Conservation (phyloP, 2,888 invertebrate species). For the Diadromus collaris region DNA sequence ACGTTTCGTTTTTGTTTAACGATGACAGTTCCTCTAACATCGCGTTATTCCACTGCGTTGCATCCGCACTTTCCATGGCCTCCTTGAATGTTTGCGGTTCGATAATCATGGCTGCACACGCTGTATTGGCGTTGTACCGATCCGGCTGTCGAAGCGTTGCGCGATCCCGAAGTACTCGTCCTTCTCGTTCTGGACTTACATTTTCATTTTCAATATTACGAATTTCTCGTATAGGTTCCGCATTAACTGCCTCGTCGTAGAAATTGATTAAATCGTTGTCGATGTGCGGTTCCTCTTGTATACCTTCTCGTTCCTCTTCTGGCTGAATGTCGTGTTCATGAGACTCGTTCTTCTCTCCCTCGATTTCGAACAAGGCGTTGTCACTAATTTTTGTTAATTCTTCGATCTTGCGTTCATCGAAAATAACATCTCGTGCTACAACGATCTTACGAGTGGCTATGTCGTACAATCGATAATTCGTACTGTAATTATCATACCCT, state of each 20-base stretch:
- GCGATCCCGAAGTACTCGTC: slow-evolving; percentile 21
- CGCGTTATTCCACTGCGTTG: not conserved
- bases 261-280: slow-evolving; percentile 10
- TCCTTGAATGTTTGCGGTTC: not conserved
- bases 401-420: slow-evolving; percentile 1
- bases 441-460: not conserved
- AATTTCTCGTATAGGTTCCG: not conserved
- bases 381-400: not conserved
- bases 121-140: not conserved
- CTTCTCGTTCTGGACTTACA: not conserved
- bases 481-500: slow-evolving; percentile 16
- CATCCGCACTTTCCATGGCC: slow-evolving; percentile 2
- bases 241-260: not conserved
- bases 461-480: slow-evolving; percentile 2
- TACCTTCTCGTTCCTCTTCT: not conserved
- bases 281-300: not conserved
- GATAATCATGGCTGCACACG: slow-evolving; percentile 3
- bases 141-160: not conserved
- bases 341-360: not conserved
- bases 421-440: not conserved
- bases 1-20: slow-evolving; percentile 2
- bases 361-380: slow-evolving; percentile 5
- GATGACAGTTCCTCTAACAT: slow-evolving; percentile 1
- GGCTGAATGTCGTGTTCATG: not conserved
- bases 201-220: not conserved